phyloP scores from a whole-genome alignment of 2,888 invertebrate species.

The Eilema caniola region DNA sequence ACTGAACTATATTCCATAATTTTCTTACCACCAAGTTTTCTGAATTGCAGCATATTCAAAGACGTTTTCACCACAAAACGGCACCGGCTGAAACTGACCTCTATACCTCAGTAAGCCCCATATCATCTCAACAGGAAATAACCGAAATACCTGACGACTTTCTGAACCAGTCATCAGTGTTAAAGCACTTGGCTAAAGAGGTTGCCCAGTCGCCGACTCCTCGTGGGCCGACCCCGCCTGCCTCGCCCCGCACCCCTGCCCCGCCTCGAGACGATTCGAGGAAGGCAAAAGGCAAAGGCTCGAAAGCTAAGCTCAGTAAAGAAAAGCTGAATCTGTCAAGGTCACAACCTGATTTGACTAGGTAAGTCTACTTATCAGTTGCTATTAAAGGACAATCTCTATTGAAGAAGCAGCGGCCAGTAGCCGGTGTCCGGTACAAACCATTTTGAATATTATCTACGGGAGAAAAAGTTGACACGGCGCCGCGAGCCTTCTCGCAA shows the following conservation, averaged over 20 bases:
- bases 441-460: no score
- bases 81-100: background rate
- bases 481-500: no score
- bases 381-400: no score
- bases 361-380: slow-evolving; percentile 68
- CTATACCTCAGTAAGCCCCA: background rate
- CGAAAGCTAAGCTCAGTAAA: slow-evolving; percentile 78
- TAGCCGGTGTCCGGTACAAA: no score
- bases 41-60: background rate
- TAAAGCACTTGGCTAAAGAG: slow-evolving; percentile 95
- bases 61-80: background rate
- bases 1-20: no score
- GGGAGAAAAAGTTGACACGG: no score
- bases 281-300: slow-evolving; percentile 70
- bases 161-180: slow-evolving; percentile 92
- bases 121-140: slow-evolving; percentile 84
- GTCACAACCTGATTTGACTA: slow-evolving; percentile 94
- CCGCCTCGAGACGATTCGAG: slow-evolving; percentile 60
- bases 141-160: slow-evolving; percentile 95
- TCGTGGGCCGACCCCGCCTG: slow-evolving; percentile 71
- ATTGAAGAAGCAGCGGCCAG: no score
- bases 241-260: slow-evolving; percentile 67
- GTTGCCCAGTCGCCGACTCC: slow-evolving; percentile 84
- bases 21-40: background rate
- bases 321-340: slow-evolving; percentile 90